Conservation (phyloP, 2,797 vertebrate species). For the Lophotriccus pileatus region DNA sequence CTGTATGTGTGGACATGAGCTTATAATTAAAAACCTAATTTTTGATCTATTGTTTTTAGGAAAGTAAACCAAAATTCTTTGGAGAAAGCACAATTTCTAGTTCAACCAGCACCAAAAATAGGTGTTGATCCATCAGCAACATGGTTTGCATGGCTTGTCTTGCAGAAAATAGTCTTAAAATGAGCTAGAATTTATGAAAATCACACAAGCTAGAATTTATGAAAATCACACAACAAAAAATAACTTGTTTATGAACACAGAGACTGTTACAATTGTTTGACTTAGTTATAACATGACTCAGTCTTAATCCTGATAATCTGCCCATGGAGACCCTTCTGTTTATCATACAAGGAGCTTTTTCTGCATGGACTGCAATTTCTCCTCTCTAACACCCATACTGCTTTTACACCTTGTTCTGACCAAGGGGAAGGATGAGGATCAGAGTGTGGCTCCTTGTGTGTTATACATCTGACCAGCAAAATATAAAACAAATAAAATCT, state of each 20-base stretch:
- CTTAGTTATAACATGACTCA: not conserved
- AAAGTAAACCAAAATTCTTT: not conserved
- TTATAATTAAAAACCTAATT: rapidly evolving
- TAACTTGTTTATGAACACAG: not conserved
- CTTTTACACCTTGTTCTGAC: not conserved
- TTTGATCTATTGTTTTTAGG: not conserved
- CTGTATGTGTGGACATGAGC: not conserved
- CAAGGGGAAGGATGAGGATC: not conserved
- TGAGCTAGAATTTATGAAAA: not conserved
- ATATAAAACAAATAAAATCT: not conserved
- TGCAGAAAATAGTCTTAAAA: not conserved
- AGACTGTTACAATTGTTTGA: not conserved
- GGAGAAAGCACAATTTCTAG: not conserved
- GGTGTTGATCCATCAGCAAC: not conserved
- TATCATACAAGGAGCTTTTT: not conserved
- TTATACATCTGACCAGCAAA: not conserved
- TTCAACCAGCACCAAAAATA: not conserved
- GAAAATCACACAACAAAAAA: not conserved
- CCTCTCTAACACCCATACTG: rapidly evolving
- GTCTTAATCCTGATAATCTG: not conserved
- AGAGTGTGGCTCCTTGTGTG: not conserved
- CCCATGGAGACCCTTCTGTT: not conserved
- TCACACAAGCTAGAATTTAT: not conserved
- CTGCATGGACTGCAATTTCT: not conserved
- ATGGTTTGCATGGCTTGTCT: not conserved